Conservation (phyloP, 2,113 vertebrate species). For the Nerophis ophidion region DNA sequence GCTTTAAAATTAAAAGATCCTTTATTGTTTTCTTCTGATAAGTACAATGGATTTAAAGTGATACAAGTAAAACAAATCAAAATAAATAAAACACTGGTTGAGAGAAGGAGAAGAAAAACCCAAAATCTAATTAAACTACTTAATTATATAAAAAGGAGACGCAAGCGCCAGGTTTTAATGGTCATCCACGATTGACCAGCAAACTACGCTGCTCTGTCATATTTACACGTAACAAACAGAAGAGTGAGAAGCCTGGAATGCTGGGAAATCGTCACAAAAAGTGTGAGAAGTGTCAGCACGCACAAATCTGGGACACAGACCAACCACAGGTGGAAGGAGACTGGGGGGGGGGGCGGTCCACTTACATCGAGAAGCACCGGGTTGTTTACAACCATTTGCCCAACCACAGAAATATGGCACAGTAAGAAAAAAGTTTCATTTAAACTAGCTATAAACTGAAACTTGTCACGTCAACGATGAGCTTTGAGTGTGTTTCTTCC, state of each 20-base stretch:
- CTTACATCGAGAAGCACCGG: constrained; percentile 91
- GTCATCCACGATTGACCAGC: constrained; percentile 59
- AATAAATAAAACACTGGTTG: constrained; percentile 59
- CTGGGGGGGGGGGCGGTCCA: constrained; percentile 67
- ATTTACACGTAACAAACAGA: constrained; percentile 64
- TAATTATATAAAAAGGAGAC: constrained; percentile 41
- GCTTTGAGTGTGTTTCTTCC: constrained; percentile 9
- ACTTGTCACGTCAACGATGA: constrained; percentile 68
- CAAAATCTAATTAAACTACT: constrained; percentile 15
- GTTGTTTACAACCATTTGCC: constrained; percentile 90
- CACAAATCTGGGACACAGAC: constrained; percentile 54
- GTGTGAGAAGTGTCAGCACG: constrained; percentile 57
- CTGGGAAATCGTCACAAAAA: constrained; percentile 65
- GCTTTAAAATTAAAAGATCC: constrained; percentile 40
- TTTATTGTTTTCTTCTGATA: constrained; percentile 52
- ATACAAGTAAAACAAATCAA: constrained; percentile 58
- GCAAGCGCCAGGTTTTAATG: constrained; percentile 31
- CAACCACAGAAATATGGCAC: constrained; percentile 88
- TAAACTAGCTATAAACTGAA: constrained; percentile 71
- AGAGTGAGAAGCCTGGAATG: constrained; percentile 65
- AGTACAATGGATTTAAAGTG: constrained; percentile 60
- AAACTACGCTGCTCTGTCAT: constrained; percentile 53
- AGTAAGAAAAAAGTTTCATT: constrained; percentile 68
- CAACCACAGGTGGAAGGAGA: constrained; percentile 84
- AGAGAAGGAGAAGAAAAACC: constrained; percentile 9